phyloP scores from a whole-genome alignment of 2,113 vertebrate species.

The Indri indri region DNA sequence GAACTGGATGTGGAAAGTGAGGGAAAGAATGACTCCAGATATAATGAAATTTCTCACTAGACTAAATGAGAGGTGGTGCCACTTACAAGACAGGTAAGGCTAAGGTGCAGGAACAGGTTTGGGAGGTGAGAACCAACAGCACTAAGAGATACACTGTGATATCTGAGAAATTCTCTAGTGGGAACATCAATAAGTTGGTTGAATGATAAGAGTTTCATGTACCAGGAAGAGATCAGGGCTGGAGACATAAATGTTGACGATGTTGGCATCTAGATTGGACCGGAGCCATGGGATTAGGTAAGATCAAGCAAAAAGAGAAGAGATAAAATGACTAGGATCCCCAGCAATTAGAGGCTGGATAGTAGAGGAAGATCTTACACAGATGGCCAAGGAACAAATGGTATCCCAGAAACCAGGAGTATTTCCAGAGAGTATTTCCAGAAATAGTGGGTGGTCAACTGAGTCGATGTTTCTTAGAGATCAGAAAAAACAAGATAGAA shows the following conservation, averaged over 20 bases:
- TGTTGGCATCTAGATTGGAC: neutral
- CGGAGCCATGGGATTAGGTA: neutral
- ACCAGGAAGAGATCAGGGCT: neutral
- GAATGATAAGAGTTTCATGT: neutral
- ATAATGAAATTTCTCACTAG: neutral
- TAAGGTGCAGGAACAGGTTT: neutral
- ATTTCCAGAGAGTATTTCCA: neutral
- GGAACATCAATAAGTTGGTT: neutral
- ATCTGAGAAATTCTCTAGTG: neutral
- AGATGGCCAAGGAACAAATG: neutral
- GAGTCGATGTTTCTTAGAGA: neutral
- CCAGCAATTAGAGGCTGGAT: neutral
- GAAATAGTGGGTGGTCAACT: neutral
- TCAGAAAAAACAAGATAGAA: conserved; percentile 14
- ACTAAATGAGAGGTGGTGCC: neutral
- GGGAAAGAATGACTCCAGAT: neutral
- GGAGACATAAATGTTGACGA: neutral
- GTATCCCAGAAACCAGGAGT: neutral
- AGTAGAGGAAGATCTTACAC: neutral
- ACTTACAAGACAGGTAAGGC: neutral
- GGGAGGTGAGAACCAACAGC: neutral
- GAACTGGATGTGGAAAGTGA: neutral
- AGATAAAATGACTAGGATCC: neutral
- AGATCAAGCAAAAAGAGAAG: neutral
- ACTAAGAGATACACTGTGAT: neutral